Base-by-base conservation (phyloP, 2,797 vertebrate genomes). In the Cryptoblepharus egeriae region DNA sequence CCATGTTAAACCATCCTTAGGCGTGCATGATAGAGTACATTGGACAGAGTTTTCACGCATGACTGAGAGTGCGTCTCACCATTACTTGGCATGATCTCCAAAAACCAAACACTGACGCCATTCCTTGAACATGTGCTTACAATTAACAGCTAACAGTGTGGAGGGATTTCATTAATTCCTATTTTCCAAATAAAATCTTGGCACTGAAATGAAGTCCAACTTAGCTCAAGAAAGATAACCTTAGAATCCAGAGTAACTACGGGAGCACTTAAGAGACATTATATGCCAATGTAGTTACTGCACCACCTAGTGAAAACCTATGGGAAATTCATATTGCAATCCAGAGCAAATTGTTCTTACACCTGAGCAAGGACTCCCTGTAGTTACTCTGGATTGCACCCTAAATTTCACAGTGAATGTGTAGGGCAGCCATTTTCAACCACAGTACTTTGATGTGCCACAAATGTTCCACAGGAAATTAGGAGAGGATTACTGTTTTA, bases 101-200 rank as follows among this genome's bases (percentile, higher is more conserved):
- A 35, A 68, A 49, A 15, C 52, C 8, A 9, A 30, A 65, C 9
- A 28, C 4, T 61, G 24, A 64, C 30, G 60, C 32, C 10, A 30
- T 60, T 73, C 16, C 28, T n/a, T 26, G 22, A 58, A 69, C 80
- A 75, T 60, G 49, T 69, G 80, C 55, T 82, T 68, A 10, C 55
- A 28, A 57, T 75, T 82, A 55, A 52, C 6, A 32, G 64, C 45
- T 57, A 58, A 64, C 9, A 28, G 39, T 28, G n/a, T 6, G 52
- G 22, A 20, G 22, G 28, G 15, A n/a, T 61, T 52, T 65, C n/a
- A 26, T n/a, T 20, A 22, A 67, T 24, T 64, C 2, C 2, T 22
- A 22, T 67, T 75, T 74, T 65, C 45, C 32, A 52, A 37, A 55
- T 39, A 32, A 60, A 58, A 26, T 5, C 5, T 64, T 37, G 30